Conservation (phyloP, 1,140 invertebrate genomes). For the Drosophila oshimai region DNA sequence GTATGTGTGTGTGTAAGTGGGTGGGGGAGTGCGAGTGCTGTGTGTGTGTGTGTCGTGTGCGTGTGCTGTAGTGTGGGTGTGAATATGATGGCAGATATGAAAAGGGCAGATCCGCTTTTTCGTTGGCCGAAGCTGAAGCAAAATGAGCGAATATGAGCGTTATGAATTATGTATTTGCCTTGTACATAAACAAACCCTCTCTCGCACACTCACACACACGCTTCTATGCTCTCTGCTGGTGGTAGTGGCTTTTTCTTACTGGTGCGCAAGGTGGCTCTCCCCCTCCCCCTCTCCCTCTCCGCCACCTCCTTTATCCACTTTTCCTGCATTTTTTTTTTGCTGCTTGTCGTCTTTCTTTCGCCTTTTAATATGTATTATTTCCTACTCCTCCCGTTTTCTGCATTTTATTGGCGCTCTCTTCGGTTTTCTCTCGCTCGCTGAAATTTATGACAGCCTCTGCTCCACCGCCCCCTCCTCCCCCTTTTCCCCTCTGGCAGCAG, state of each 20-base stretch:
- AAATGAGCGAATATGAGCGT: conserved; percentile 79
- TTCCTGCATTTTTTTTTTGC: conserved; percentile 24
- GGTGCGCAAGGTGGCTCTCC: conserved; percentile 71
- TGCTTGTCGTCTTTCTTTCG: conserved; percentile 25
- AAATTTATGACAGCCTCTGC: conserved; percentile 58
- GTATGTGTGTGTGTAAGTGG: background rate
- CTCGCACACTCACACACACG: conserved; percentile 14
- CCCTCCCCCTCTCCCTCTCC: background rate
- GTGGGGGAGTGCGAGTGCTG: background rate
- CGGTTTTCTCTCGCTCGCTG: background rate
- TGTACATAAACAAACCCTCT: conserved; percentile 69
- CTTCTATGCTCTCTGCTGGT: background rate
- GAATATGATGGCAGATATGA: conserved; percentile 82
- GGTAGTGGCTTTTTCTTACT: conserved; percentile 68
- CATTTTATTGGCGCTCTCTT: conserved; percentile 53
- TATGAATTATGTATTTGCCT: conserved; percentile 79
- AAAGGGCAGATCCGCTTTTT: conserved; percentile 62
- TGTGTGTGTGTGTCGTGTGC: conserved; percentile 23
- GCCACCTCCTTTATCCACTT: background rate
- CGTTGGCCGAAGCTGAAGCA: conserved; percentile 56
- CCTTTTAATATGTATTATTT: conserved; percentile 38
- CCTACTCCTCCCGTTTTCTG: conserved; percentile 14
- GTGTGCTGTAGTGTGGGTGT: conserved; percentile 43
- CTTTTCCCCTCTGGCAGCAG: background rate
- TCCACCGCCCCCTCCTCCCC: background rate